A percentile compares a stretch with the other conserved stretches of the same genome.
Evolutionary conservation across 2,113 vertebrate species (phyloP).

Genomic region (Grus americana): DNA sequence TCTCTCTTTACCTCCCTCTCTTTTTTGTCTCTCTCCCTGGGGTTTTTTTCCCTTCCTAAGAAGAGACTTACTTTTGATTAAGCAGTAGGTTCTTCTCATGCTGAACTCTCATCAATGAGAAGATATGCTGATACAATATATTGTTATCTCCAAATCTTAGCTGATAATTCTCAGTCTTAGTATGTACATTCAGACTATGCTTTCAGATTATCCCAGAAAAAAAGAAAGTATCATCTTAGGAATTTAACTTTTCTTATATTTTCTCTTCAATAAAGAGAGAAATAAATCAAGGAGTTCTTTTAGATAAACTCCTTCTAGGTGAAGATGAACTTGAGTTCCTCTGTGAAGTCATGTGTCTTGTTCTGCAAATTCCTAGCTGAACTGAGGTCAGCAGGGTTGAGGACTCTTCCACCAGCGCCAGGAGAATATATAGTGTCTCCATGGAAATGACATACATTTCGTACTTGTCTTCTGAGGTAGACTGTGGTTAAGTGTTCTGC

Average conservation of each 20-base stretch:
- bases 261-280: not conserved
- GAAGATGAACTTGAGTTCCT: not conserved
- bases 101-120: not conserved
- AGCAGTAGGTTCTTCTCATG: not conserved
- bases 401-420: not conserved
- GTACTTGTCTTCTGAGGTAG: not conserved
- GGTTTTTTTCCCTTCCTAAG: not conserved
- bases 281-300: not conserved
- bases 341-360: not conserved
- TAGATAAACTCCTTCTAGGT: not conserved
- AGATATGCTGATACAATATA: not conserved
- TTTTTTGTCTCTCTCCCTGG: not conserved
- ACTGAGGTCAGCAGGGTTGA: not conserved
- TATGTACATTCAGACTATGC: not conserved
- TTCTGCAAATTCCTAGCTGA: not conserved
- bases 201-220: not conserved
- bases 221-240: not conserved
- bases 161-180: not conserved
- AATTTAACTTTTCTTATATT: not conserved
- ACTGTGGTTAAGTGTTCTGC: not conserved
- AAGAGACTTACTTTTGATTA: not conserved
- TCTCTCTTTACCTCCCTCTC: not conserved
- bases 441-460: not conserved
- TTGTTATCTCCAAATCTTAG: not conserved
- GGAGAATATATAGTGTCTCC: not conserved